phyloP scores from a whole-genome alignment of 2,797 vertebrate species.

The Dermochelys coriacea region DNA sequence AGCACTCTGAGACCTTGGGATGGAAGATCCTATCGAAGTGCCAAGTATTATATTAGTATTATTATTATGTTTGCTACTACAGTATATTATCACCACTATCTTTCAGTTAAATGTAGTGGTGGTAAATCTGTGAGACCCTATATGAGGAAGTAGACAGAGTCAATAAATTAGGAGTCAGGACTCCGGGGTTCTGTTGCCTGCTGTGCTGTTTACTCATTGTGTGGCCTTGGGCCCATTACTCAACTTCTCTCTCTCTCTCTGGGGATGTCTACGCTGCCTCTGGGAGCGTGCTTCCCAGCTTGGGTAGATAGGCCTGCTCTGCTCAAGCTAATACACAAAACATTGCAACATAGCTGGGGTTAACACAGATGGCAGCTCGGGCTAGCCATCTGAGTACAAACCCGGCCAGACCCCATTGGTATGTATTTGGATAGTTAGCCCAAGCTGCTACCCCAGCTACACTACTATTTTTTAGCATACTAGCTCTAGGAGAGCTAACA shows the following conservation, averaged over 20 bases:
- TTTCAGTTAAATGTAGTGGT: not conserved
- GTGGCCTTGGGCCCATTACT: not conserved
- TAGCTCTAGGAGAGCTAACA: not conserved
- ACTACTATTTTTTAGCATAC: not conserved
- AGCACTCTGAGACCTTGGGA: not conserved
- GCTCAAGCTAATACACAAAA: too few species aligned
- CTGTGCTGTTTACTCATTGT: not conserved
- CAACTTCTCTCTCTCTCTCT: fast-evolving
- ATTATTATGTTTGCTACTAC: not conserved
- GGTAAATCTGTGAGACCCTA: not conserved
- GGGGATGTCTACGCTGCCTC: too few species aligned
- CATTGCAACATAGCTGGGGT: too few species aligned
- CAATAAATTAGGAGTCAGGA: not conserved
- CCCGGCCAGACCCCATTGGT: too few species aligned
- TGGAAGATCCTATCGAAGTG: not conserved
- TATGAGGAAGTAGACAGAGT: not conserved
- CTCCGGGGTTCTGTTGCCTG: not conserved
- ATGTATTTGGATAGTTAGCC: too few species aligned
- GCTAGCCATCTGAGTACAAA: too few species aligned
- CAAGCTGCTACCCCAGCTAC: not conserved
- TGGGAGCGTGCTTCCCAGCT: too few species aligned
- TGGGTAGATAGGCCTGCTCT: too few species aligned
- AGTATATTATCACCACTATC: not conserved
- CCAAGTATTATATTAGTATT: not conserved
- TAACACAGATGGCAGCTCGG: too few species aligned